A percentile compares a stretch with the other conserved stretches of the same genome.
These are phyloP conservation scores for Dryomyza anilis DNA, from an alignment of 2,888 invertebrate species.

Conservation along the genomic window DNA sequence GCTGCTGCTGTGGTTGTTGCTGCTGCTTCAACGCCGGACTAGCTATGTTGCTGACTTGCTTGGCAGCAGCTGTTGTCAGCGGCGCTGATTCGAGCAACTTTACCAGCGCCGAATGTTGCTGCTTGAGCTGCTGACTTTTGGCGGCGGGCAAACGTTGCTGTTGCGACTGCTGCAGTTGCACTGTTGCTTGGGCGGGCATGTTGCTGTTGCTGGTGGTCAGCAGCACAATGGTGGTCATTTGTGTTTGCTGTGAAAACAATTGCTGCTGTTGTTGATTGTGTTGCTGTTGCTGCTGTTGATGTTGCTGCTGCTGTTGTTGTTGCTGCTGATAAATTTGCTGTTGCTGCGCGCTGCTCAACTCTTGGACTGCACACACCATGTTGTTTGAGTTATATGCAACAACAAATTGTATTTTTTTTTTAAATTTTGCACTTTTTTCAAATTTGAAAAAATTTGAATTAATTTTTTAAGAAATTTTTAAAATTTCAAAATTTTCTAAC, in stretches of 20 bases:
- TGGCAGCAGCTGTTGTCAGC: slow-evolving; percentile 41
- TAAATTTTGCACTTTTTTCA: slow-evolving; percentile 35
- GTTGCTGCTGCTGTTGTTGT: slow-evolving; percentile 41
- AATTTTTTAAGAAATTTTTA: slow-evolving; percentile 41
- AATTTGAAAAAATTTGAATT: slow-evolving; percentile 45
- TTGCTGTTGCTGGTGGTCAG: slow-evolving; percentile 42
- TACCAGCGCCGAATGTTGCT: slow-evolving; percentile 70
- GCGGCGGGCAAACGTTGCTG: slow-evolving; percentile 31
- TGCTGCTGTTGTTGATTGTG: slow-evolving; percentile 35
- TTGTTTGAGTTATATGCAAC: slow-evolving; percentile 28
- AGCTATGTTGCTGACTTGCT: too few relatives aligned
- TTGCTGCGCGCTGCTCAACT: slow-evolving; percentile 41
- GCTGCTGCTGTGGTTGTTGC: slow-evolving; percentile 33
- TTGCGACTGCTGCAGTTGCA: slow-evolving; percentile 18
- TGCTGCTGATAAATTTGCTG: slow-evolving; percentile 43
- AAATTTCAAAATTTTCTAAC: neutral
- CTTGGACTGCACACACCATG: slow-evolving; percentile 63
- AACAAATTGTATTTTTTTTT: slow-evolving; percentile 32
- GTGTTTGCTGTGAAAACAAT: slow-evolving; percentile 40
- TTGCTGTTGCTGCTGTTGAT: slow-evolving; percentile 35
- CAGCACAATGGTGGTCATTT: slow-evolving; percentile 51
- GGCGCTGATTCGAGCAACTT: slow-evolving; percentile 68
- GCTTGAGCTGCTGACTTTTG: slow-evolving; percentile 63
- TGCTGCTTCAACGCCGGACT: slow-evolving; percentile 29
- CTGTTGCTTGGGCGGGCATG: slow-evolving; percentile 39